phyloP scores from a whole-genome alignment of 2,888 invertebrate species.

The Lasioglossum villosulum region DNA sequence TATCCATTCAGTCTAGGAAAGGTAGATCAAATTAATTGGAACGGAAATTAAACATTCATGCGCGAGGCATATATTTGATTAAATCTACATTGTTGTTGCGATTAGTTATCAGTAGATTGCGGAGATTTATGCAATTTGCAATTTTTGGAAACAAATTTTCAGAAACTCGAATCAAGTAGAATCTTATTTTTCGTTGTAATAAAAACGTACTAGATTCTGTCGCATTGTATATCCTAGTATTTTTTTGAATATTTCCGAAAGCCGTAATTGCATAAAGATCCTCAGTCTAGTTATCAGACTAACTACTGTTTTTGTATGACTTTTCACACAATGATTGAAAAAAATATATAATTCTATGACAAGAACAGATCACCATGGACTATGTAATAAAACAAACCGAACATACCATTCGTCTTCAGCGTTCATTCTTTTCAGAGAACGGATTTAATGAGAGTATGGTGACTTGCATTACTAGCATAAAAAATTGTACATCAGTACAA shows the following conservation, averaged over 20 bases:
- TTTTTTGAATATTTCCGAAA: too few relatives aligned
- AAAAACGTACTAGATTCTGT: too few relatives aligned
- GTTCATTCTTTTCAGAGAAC: background rate
- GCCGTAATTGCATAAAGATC: too few relatives aligned
- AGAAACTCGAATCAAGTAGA: too few relatives aligned
- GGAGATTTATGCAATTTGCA: too few relatives aligned
- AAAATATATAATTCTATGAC: background rate
- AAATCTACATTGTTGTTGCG: background rate
- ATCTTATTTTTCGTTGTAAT: too few relatives aligned
- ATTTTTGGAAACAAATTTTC: too few relatives aligned
- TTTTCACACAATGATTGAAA: background rate
- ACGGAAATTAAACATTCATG: background rate
- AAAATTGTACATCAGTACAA: background rate
- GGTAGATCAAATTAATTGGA: too few relatives aligned
- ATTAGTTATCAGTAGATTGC: background rate
- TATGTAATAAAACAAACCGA: background rate
- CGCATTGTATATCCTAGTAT: too few relatives aligned
- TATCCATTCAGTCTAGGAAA: too few relatives aligned
- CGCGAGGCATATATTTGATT: background rate
- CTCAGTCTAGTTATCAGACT: too few relatives aligned
- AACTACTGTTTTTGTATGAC: background rate
- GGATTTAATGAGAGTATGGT: slow-evolving; percentile 3
- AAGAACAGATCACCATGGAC: background rate
- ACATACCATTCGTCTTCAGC: background rate
- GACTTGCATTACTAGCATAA: slow-evolving; percentile 6